Evolutionary conservation across 2,113 vertebrate genomes (phyloP).

Genomic region (Pteruthius melanotis): DNA sequence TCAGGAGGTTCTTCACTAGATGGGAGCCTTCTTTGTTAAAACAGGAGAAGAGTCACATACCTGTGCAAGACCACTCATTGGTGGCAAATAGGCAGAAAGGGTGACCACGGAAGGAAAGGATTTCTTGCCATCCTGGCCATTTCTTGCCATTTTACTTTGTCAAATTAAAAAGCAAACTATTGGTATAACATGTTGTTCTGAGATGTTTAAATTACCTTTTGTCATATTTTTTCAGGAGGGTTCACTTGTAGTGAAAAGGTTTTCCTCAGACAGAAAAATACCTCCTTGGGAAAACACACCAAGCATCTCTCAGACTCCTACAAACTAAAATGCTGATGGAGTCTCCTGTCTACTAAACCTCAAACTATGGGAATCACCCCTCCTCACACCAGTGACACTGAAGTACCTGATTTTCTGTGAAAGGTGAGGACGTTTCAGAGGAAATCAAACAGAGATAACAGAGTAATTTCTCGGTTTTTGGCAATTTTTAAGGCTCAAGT

Average conservation of each 20-base stretch:
- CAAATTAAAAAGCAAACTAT: neutral
- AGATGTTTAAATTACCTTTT: neutral
- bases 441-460: neutral
- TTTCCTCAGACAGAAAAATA: neutral
- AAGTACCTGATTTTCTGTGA: neutral
- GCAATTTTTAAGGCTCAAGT: neutral
- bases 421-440: neutral
- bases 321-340: neutral
- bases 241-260: neutral
- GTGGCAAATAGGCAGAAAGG: neutral
- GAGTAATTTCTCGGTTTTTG: neutral
- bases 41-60: neutral
- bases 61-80: rapidly evolving
- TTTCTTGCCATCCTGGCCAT: neutral
- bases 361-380: neutral
- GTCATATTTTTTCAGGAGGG: neutral
- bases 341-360: neutral
- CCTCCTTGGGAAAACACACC: neutral
- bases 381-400: neutral
- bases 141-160: neutral
- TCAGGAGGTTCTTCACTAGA: neutral
- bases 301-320: neutral
- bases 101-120: neutral
- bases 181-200: neutral
- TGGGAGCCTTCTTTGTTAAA: neutral